These are phyloP conservation scores for Takifugu bimaculatus DNA, from an alignment of 2,113 vertebrate genomes.

Conservation along the genomic window DNA sequence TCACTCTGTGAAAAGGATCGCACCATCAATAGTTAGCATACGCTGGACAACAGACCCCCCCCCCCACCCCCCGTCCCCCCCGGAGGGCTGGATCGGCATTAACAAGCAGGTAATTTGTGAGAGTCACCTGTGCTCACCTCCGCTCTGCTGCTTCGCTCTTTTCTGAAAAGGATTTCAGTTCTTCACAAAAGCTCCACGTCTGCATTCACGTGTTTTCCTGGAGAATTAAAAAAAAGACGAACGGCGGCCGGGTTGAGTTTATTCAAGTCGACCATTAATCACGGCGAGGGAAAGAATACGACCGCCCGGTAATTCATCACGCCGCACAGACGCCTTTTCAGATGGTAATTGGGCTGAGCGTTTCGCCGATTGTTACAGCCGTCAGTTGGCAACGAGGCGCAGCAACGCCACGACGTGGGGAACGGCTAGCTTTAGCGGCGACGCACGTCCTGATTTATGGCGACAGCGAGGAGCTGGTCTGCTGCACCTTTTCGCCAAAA, in stretches of 20 bases:
- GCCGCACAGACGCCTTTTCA: conserved; percentile 35
- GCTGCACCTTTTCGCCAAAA: no score
- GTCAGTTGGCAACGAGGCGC: no score
- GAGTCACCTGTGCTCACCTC: conserved; percentile 26
- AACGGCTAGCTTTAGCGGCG: background rate
- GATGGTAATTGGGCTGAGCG: conserved; percentile 38
- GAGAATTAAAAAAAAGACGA: conserved; percentile 10
- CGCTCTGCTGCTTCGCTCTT: background rate
- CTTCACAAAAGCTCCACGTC: no score
- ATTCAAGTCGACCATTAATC: conserved; percentile 65
- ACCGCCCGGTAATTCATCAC: conserved; percentile 48
- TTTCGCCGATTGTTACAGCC: conserved; percentile 41
- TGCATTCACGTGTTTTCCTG: background rate
- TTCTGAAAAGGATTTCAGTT: no score
- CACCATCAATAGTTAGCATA: conserved; percentile 20
- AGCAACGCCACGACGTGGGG: conserved; percentile 19
- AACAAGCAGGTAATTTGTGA: conserved; percentile 3
- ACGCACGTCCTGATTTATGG: conserved; percentile 47
- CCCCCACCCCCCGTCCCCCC: conserved; percentile 3
- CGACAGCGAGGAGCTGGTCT: background rate
- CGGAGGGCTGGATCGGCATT: conserved; percentile 27
- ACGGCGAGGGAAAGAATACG: conserved; percentile 38
- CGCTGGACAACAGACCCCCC: background rate
- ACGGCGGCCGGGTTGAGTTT: conserved; percentile 48
- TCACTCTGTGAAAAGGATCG: conserved; percentile 12